Conservation (phyloP, 2,797 vertebrate species). For the Allobates femoralis region DNA sequence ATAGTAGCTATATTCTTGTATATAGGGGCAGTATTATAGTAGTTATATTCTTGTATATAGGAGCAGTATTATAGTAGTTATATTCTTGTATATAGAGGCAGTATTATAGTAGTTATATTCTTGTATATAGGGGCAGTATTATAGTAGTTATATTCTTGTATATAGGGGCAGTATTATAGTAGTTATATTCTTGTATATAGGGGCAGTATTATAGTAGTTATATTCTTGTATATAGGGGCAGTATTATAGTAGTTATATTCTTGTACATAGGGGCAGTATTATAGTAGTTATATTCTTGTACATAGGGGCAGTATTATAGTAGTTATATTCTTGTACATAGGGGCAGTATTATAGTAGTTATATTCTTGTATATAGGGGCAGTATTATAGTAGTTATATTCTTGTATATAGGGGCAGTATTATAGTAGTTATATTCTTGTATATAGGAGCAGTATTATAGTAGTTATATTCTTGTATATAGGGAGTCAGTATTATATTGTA, state of each 20-base stretch:
- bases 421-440: too few relatives aligned
- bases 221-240: background rate
- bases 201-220: background rate
- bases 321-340: too few relatives aligned
- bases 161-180: background rate
- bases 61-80: slow-evolving; percentile 24
- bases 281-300: too few relatives aligned
- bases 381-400: slow-evolving; percentile 1
- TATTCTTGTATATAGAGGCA: background rate
- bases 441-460: too few relatives aligned
- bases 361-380: background rate
- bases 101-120: slow-evolving; percentile 3
- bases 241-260: slow-evolving; percentile 1
- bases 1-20: background rate
- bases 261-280: too few relatives aligned
- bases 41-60: background rate
- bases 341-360: background rate
- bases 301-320: too few relatives aligned
- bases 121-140: slow-evolving; percentile 9
- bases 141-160: slow-evolving; percentile 14
- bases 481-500: too few relatives aligned
- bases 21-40: slow-evolving; percentile 3
- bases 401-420: background rate
- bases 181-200: background rate
- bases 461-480: too few relatives aligned